Percentiles rank a stretch among this genome's conserved stretches.
Evolutionary conservation across 2,797 vertebrate genomes (phyloP).

Genomic region (Halcyon chelicuti): DNA sequence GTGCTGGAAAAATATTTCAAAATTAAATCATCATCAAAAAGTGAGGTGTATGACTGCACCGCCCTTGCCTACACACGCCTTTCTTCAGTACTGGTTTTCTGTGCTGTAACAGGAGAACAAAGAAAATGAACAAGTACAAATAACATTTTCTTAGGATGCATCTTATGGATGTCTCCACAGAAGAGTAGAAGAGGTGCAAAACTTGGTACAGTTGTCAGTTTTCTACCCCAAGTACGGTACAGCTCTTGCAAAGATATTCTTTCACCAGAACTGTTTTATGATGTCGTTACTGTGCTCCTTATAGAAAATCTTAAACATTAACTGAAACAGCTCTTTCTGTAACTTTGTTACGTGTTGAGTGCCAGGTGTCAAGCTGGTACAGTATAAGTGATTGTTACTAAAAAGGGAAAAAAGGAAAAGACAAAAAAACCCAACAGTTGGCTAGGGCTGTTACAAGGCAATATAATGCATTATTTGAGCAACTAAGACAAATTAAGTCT

Average conservation of each 20-base stretch:
- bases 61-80: rapidly evolving
- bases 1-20: neutral
- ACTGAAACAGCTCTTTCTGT: neutral
- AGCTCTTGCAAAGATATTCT: neutral
- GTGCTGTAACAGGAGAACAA: neutral
- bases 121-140: neutral
- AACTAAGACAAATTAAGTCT: neutral
- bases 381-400: neutral
- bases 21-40: neutral
- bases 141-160: neutral
- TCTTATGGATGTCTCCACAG: neutral
- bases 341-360: neutral
- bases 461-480: neutral
- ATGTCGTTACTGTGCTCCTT: neutral
- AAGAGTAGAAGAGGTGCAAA: neutral
- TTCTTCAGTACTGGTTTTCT: neutral
- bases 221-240: neutral
- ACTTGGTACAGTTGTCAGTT: neutral
- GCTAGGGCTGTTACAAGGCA: neutral
- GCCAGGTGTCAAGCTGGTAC: neutral
- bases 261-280: neutral
- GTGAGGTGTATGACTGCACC: neutral
- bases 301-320: neutral
- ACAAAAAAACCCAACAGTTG: neutral
- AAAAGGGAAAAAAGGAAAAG: neutral